phyloP scores from a whole-genome alignment of 2,888 invertebrate species.

The Pandemis heparana region DNA sequence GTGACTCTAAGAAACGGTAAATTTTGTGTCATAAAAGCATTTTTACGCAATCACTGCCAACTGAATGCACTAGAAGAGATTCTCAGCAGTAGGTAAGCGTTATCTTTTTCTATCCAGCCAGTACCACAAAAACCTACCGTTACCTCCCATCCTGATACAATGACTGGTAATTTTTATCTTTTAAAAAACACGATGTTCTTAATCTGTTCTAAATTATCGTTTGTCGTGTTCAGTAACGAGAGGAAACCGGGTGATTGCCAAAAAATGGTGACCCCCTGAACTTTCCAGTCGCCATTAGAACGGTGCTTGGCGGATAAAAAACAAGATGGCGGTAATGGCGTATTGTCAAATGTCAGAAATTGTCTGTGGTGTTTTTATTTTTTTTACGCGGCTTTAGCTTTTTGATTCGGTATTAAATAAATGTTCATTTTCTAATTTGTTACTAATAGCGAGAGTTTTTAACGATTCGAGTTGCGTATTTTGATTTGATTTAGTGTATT shows the following conservation, averaged over 20 bases:
- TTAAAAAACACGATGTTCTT: conserved; percentile 26
- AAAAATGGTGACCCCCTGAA: conserved; percentile 46
- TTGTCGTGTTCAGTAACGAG: conserved; percentile 29
- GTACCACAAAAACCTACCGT: background rate
- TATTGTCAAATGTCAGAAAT: background rate
- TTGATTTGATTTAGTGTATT: too few relatives aligned
- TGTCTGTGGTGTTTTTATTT: background rate
- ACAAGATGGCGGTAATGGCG: conserved; percentile 12
- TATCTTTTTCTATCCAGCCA: background rate
- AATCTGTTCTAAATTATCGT: conserved; percentile 42
- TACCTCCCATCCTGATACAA: background rate
- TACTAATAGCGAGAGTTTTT: too few relatives aligned
- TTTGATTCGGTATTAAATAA: background rate
- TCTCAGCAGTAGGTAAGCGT: too few relatives aligned
- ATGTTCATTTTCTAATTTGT: background rate
- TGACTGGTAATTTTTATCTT: conserved; percentile 17
- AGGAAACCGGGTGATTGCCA: conserved; percentile 41
- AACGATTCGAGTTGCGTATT: too few relatives aligned
- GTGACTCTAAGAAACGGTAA: too few relatives aligned
- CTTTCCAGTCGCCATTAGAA: conserved; percentile 46
- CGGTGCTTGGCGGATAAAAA: conserved; percentile 31
- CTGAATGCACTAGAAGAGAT: too few relatives aligned
- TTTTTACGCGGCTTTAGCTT: background rate
- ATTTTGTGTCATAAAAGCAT: too few relatives aligned
- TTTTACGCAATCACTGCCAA: too few relatives aligned